Percentiles rank a stretch among this genome's conserved stretches.
Conservation (phyloP, 2,888 invertebrate species). For the Acronicta psi region DNA sequence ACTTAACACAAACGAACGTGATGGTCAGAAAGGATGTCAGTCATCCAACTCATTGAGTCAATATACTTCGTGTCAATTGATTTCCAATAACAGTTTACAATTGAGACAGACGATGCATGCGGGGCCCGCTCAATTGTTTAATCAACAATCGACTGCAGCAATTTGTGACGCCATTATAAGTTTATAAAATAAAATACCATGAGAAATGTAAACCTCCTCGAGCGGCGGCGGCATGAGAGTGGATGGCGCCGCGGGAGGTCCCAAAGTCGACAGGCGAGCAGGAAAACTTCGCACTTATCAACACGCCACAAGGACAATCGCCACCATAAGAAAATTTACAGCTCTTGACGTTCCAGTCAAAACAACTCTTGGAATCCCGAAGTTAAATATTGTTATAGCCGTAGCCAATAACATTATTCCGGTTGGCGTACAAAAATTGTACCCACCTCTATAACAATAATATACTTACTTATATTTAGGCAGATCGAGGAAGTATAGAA, state of each 20-base stretch:
- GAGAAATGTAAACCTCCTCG: constrained; percentile 60
- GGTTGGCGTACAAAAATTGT: constrained; percentile 53
- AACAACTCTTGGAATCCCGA: constrained; percentile 57
- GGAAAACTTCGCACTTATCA: constrained; percentile 60
- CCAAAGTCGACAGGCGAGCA: constrained; percentile 56
- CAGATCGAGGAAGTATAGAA: too few relatives aligned
- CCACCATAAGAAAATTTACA: constrained; percentile 51
- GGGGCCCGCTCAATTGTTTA: constrained; percentile 83
- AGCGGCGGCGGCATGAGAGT: constrained; percentile 14
- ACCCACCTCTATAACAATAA: too few relatives aligned
- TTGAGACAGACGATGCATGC: constrained; percentile 83
- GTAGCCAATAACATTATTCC: constrained; percentile 60
- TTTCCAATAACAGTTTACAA: constrained; percentile 87
- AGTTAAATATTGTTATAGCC: constrained; percentile 61
- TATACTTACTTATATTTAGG: too few relatives aligned
- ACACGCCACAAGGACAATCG: constrained; percentile 16
- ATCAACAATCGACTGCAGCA: constrained; percentile 78
- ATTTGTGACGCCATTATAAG: constrained; percentile 70
- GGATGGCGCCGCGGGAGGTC: constrained; percentile 63
- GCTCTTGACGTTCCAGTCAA: constrained; percentile 53
- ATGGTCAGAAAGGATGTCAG: constrained; percentile 60
- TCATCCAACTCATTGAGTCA: constrained; percentile 73
- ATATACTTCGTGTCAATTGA: constrained; percentile 83
- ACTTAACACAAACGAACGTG: constrained; percentile 51
- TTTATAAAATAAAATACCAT: constrained; percentile 73